Conservation (phyloP, 2,888 invertebrate genomes). For the Philereme vetulata region DNA sequence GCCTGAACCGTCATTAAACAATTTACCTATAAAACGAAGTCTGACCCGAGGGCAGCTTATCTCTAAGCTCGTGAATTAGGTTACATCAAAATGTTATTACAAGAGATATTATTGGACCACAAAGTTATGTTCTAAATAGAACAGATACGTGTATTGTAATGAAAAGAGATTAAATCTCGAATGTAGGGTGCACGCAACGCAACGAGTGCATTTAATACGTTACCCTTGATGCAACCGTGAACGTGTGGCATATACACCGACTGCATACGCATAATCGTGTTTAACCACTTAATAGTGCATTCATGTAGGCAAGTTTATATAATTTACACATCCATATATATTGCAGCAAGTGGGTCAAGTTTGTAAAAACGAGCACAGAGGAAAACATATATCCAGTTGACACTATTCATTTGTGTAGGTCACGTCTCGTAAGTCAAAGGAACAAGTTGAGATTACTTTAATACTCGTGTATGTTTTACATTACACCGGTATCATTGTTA, state of each 20-base stretch:
- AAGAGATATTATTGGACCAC: too few relatives aligned
- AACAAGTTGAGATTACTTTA: conserved; percentile 23
- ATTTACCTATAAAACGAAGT: too few relatives aligned
- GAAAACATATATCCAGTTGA: conserved; percentile 75
- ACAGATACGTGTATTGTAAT: too few relatives aligned
- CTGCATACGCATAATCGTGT: conserved; percentile 53
- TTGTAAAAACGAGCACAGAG: conserved; percentile 76
- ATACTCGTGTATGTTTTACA: conserved; percentile 6
- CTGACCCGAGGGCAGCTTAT: too few relatives aligned
- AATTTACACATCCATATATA: conserved; percentile 60
- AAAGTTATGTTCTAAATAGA: too few relatives aligned
- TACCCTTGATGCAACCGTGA: conserved; percentile 59
- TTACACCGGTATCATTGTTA: too few relatives aligned
- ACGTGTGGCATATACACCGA: conserved; percentile 46
- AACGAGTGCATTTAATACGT: conserved; percentile 12
- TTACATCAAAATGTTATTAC: too few relatives aligned
- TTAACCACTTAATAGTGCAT: conserved; percentile 54
- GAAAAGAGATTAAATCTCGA: background rate
- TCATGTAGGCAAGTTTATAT: conserved; percentile 60
- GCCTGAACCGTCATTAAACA: too few relatives aligned
- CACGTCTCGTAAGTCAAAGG: conserved; percentile 39
- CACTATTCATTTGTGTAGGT: conserved; percentile 59
- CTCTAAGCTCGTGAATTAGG: too few relatives aligned
- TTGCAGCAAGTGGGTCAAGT: conserved; percentile 72
- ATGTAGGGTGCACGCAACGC: conserved; percentile 3